These are phyloP conservation scores for Phodopus roborovskii DNA, from an alignment of 2,113 vertebrate genomes.

Conservation along the genomic window DNA sequence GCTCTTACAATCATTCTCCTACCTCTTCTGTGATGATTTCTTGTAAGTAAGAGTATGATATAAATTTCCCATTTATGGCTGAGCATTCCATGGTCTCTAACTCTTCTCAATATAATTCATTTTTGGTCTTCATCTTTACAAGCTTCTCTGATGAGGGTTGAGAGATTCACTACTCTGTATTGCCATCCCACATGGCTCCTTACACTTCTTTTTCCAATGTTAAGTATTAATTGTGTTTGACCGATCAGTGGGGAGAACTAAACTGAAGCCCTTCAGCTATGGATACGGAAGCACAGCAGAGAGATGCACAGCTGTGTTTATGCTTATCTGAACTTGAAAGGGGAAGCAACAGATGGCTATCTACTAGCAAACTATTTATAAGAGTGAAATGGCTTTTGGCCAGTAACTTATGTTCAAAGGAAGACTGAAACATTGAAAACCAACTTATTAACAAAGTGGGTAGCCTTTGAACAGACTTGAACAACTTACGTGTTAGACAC, in stretches of 20 bases:
- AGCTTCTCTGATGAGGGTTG: not conserved
- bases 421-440: not conserved
- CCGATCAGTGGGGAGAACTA: not conserved
- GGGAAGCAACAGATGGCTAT: not conserved
- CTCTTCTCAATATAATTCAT: not conserved
- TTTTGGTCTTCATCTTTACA: not conserved
- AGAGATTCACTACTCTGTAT: not conserved
- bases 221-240: not conserved
- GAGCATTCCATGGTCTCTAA: not conserved
- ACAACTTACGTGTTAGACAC: not conserved
- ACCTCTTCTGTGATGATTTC: not conserved
- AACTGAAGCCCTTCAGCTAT: conserved; percentile 1
- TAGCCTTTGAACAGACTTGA: not conserved
- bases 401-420: conserved; percentile 17
- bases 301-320: conserved; percentile 10
- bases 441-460: not conserved
- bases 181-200: not conserved
- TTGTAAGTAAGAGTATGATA: too few relatives aligned
- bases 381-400: not conserved
- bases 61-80: not conserved
- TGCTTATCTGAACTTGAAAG: conserved; percentile 23
- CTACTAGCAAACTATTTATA: not conserved
- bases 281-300: not conserved
- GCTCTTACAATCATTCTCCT: not conserved
- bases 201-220: not conserved